Base-by-base conservation (phyloP, 2,797 vertebrate species). In the Esox lucius region DNA sequence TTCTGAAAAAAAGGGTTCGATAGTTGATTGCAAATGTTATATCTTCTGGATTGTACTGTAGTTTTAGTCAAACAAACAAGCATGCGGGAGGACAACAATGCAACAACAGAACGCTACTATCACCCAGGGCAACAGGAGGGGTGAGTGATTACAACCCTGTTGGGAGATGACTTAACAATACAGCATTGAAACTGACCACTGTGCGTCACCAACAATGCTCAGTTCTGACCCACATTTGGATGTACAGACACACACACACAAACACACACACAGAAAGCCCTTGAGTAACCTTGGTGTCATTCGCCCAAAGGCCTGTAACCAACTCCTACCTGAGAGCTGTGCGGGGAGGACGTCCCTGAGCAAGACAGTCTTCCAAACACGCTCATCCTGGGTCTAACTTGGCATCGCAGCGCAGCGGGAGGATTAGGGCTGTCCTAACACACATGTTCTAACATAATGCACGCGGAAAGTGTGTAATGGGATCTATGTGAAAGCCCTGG, bases 361-460 rank as follows among this genome's bases (percentile, higher is more conserved):
- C 53, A 9, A 56, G 19, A 56, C 53, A 8, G 53, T 85, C 85
- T 86, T 88, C 84, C 82, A 78, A 77, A 76, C 71, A 68, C 75
- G 78, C 61, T 78, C 79, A 64, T 0, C 22, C 33, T 74, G 80
- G 75, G 73, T 78, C 76, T 74, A 77, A 42, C 53, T 56, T 56
- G n/a, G 53, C n/a, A 19, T 83, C 15, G 28, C 68, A 42, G 53
- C 26, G 72, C 76, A 39, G 75, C 51, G 73, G 80, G 65, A 68
- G 81, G 72, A 85, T 85, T 87, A 83, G 73, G 66, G 56, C 66
- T 65, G 75, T 81, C 74, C 68, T 42, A 78, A 81, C 79, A 81
- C 39, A 48, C 75, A 82, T 78, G 53, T 56, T 16, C 53, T 56
- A 56, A 56, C n/a, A 22, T 74, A 72, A 65, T 53, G 78, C 78